Conservation (phyloP, 2,888 invertebrate species). For the Listrodromus nycthemerus region DNA sequence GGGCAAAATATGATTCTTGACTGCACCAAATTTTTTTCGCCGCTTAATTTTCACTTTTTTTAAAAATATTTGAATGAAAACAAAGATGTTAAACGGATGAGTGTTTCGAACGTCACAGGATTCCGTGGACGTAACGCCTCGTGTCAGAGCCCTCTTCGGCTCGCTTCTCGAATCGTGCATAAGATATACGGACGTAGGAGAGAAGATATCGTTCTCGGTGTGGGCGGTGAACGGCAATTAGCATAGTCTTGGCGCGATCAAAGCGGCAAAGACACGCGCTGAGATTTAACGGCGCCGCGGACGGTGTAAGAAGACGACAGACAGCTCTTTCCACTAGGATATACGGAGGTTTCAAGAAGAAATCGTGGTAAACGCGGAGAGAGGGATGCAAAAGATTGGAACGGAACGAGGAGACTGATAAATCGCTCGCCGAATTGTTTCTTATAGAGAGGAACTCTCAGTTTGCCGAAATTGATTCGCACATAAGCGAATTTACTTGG, state of each 20-base stretch:
- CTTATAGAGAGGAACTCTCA: constrained; percentile 12
- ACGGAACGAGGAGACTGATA: constrained; percentile 51
- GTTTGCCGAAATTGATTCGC: constrained; percentile 7
- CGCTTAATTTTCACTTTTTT: no score
- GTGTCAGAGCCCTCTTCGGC: constrained; percentile 41
- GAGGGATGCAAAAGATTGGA: constrained; percentile 45
- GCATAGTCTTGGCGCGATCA: constrained; percentile 74
- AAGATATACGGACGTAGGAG: constrained; percentile 20
- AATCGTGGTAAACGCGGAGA: constrained; percentile 32
- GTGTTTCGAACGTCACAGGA: constrained; percentile 38
- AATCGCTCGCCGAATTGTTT: constrained; percentile 60
- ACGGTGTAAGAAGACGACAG: constrained; percentile 56
- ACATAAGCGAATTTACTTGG: background rate
- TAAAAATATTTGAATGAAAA: background rate
- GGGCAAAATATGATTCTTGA: no score
- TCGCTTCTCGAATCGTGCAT: background rate
- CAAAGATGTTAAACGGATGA: background rate
- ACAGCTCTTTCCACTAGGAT: constrained; percentile 59
- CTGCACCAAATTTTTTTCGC: no score
- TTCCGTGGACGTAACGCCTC: constrained; percentile 50
- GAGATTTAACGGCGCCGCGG: constrained; percentile 67
- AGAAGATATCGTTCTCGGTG: constrained; percentile 61
- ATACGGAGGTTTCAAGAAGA: constrained; percentile 46
- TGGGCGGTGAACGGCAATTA: constrained; percentile 75
- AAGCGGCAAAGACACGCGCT: constrained; percentile 71